Evolutionary conservation across 2,113 vertebrate species (phyloP).

Genomic region (Saimiri boliviensis): DNA sequence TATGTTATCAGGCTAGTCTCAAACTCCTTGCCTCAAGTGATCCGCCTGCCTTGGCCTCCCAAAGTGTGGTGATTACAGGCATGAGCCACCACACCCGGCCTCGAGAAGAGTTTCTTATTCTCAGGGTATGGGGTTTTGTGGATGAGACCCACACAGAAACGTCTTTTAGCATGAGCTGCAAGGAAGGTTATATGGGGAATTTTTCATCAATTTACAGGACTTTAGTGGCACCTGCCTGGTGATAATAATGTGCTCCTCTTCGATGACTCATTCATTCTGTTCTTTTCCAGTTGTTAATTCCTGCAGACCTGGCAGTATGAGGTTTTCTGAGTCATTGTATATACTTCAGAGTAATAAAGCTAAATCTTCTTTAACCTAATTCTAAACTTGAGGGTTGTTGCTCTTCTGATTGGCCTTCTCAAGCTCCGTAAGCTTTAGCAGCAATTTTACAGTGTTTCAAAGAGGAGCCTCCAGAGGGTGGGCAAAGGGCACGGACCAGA

Average conservation of each 20-base stretch:
- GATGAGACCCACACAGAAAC: not conserved
- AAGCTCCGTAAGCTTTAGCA: not conserved
- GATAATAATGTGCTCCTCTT: not conserved
- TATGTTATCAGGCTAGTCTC: too few species aligned
- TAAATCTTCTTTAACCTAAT: not conserved
- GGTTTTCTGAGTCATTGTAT: not conserved
- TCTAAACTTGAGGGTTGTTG: not conserved
- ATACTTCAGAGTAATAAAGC: not conserved
- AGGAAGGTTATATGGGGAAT: not conserved
- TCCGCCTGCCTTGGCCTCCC: too few species aligned
- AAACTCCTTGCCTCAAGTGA: too few species aligned
- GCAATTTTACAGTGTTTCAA: not conserved
- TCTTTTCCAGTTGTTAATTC: not conserved
- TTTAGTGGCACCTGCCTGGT: not conserved
- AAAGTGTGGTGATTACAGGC: too few species aligned
- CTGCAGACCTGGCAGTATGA: not conserved
- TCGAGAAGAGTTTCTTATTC: not conserved
- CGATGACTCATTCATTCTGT: not conserved
- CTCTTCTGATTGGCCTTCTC: not conserved
- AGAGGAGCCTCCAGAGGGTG: not conserved
- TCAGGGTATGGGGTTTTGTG: not conserved
- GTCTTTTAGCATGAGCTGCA: not conserved
- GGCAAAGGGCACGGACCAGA: not conserved
- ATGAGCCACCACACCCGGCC: fast-evolving
- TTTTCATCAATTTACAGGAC: not conserved